Conservation (phyloP, 2,888 invertebrate species). For the Lithosia quadra region DNA sequence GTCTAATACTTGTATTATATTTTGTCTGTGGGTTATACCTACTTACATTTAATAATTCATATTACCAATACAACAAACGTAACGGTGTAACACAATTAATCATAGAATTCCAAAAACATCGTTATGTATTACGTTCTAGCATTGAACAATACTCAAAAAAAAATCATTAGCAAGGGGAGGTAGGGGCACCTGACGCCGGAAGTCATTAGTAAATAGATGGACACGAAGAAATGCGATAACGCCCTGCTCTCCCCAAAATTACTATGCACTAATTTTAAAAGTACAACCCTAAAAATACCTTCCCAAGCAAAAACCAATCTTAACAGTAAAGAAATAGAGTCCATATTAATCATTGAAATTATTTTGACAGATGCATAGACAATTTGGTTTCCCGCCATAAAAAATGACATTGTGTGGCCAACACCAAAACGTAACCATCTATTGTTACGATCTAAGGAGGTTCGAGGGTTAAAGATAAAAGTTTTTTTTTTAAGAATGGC, state of each 20-base stretch:
- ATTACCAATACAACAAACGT: conserved; percentile 8
- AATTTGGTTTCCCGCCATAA: conserved; percentile 64
- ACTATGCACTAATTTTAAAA: conserved; percentile 57
- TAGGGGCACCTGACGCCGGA: conserved; percentile 84
- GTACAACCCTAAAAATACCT: conserved; percentile 24
- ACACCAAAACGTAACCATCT: conserved; percentile 78
- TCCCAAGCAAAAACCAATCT: conserved; percentile 24
- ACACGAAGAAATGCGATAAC: conserved; percentile 78
- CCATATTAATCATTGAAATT: conserved; percentile 9
- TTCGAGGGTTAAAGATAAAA: conserved; percentile 68
- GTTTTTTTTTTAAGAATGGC: conserved; percentile 45
- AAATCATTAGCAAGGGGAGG: conserved; percentile 69
- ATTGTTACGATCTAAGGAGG: conserved; percentile 75
- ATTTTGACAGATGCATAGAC: conserved; percentile 41
- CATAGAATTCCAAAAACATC: conserved; percentile 25
- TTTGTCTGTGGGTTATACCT: neutral
- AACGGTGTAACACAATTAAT: conserved; percentile 18
- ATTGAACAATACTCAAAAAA: conserved; percentile 53
- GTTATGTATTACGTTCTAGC: conserved; percentile 49
- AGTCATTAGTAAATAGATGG: conserved; percentile 87
- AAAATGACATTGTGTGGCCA: conserved; percentile 77
- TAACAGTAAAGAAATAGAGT: conserved; percentile 25
- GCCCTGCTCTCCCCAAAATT: conserved; percentile 80
- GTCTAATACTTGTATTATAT: neutral
- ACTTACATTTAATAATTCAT: neutral